phyloP scores from a whole-genome alignment of 2,113 vertebrate genomes.

The Chloropsis hardwickii region DNA sequence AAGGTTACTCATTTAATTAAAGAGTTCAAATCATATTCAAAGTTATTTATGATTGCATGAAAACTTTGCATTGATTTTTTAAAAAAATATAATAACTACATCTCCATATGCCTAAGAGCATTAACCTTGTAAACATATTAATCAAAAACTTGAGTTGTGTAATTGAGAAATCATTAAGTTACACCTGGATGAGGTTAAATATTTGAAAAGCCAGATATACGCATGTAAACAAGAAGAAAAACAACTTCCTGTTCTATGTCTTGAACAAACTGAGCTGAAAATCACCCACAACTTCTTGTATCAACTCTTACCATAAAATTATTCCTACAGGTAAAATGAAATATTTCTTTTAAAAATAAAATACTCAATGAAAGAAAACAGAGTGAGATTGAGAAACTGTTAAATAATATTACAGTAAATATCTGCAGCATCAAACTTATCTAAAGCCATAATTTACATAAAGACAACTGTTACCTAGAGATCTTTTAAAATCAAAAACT shows the following conservation, averaged over 20 bases:
- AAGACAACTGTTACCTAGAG: background rate
- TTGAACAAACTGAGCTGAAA: background rate
- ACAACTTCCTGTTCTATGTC: background rate
- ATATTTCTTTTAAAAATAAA: background rate
- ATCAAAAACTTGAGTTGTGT: background rate
- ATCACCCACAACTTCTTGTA: background rate
- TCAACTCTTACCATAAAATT: background rate
- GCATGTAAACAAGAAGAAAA: background rate
- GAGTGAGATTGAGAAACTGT: background rate
- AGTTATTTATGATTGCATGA: background rate
- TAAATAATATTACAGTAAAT: background rate
- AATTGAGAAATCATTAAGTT: background rate
- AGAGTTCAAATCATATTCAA: background rate
- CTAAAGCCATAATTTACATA: background rate
- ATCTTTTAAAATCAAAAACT: background rate
- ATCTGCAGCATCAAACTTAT: background rate
- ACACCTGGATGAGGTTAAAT: background rate
- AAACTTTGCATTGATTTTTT: background rate
- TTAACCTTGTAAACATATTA: background rate
- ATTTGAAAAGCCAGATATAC: background rate
- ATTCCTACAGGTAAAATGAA: background rate
- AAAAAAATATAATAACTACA: background rate
- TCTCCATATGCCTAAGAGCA: background rate
- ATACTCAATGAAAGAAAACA: background rate
- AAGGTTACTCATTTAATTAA: background rate